A percentile compares a stretch with the other conserved stretches of the same genome.
Evolutionary conservation across 2,797 vertebrate genomes (phyloP).

Genomic region (Poecile montanus): DNA sequence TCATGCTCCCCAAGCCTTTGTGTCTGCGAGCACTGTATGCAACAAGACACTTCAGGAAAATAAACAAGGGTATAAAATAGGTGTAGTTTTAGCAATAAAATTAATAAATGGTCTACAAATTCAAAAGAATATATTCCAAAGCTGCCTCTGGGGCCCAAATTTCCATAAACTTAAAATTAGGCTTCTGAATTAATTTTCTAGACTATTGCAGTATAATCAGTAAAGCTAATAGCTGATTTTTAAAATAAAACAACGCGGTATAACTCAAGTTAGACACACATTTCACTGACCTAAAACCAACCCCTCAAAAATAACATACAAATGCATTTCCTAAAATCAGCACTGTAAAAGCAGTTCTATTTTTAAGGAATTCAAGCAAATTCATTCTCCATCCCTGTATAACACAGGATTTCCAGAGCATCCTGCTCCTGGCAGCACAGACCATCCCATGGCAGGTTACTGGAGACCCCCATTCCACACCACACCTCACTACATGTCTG

Average conservation of each 20-base stretch:
- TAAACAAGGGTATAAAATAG: not conserved
- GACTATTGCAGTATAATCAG: not conserved
- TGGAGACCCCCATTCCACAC: rapidly evolving
- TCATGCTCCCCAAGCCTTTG: not conserved
- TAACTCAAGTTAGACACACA: not conserved
- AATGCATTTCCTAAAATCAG: not conserved
- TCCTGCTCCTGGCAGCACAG: not conserved
- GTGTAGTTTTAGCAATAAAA: not conserved
- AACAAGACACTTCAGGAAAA: not conserved
- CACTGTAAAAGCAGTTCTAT: not conserved
- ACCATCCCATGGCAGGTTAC: not conserved
- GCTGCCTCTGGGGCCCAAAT: not conserved
- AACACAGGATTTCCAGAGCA: not conserved
- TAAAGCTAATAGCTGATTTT: not conserved
- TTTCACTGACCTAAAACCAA: not conserved
- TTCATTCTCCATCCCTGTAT: not conserved
- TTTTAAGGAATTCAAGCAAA: not conserved
- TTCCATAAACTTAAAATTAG: not conserved
- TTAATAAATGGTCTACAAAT: not conserved
- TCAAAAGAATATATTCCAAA: not conserved
- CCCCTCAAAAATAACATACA: rapidly evolving
- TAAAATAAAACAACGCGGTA: rapidly evolving
- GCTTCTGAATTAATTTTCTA: not conserved
- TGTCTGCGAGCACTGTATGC: not conserved
- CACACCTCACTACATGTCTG: not conserved